These are phyloP conservation scores for Tetramorium bicarinatum DNA, from an alignment of 2,888 invertebrate genomes.

Conservation along the genomic window DNA sequence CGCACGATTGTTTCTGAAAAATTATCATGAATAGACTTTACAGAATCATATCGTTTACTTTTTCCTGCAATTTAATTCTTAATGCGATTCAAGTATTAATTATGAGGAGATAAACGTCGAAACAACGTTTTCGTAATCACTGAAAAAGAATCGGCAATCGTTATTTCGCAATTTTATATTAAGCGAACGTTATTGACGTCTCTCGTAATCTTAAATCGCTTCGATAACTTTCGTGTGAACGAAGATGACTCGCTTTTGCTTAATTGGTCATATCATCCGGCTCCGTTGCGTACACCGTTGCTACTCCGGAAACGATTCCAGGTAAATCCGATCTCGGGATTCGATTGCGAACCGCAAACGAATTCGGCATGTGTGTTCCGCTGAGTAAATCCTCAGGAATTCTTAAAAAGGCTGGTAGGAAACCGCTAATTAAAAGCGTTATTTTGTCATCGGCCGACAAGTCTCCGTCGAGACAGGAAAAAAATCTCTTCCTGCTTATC, in stretches of 20 bases:
- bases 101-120: neutral
- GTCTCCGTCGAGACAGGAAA: neutral
- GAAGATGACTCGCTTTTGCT: conserved; percentile 53
- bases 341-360: conserved; percentile 46
- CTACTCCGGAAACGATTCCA: conserved; percentile 45
- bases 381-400: conserved; percentile 46
- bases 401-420: conserved; percentile 26
- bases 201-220: conserved; percentile 6
- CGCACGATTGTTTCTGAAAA: neutral
- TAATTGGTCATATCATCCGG: conserved; percentile 10
- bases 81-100: neutral
- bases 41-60: neutral
- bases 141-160: neutral
- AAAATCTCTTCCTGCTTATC: neutral
- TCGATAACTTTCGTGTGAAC: conserved; percentile 49
- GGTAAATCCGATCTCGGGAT: conserved; percentile 46
- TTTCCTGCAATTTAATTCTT: neutral
- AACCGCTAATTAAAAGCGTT: conserved; percentile 44
- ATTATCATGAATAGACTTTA: neutral
- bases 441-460: conserved; percentile 22
- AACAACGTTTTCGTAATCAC: neutral
- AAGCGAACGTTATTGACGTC: neutral
- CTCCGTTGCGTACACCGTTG: conserved; percentile 31
- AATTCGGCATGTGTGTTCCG: conserved; percentile 34
- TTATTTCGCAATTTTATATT: conserved; percentile 13